A percentile compares a stretch with the other conserved stretches of the same genome.
phyloP scores from a whole-genome alignment of 2,888 invertebrate species.

The Eupithecia inturbata region DNA sequence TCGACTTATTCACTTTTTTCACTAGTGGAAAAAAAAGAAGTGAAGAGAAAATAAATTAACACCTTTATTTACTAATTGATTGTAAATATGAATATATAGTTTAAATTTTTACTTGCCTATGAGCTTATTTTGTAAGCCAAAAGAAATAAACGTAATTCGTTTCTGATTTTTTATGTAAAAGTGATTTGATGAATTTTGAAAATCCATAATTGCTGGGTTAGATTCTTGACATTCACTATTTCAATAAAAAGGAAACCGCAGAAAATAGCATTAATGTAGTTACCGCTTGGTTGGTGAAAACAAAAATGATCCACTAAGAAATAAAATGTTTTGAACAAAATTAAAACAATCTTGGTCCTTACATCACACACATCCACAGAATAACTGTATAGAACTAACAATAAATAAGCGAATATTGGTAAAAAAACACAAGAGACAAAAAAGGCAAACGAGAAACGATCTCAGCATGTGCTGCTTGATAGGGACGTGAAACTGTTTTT shows the following conservation, averaged over 20 bases:
- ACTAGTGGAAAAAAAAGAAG: neutral
- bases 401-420: no score
- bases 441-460: neutral
- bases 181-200: no score
- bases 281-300: neutral
- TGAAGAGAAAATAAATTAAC: no score
- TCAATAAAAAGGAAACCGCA: neutral
- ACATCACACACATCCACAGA: neutral
- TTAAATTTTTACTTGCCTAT: no score
- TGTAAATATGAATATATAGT: neutral
- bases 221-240: neutral
- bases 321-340: neutral
- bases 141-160: no score
- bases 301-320: neutral
- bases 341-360: neutral
- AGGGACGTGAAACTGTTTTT: neutral
- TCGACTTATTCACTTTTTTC: neutral
- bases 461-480: neutral
- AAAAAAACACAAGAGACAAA: neutral
- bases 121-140: no score
- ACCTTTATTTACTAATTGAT: no score
- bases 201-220: no score
- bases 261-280: neutral
- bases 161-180: no score
- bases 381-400: no score